These are phyloP conservation scores for Trichechus manatus DNA, from an alignment of 2,113 vertebrate genomes.

Conservation along the genomic window DNA sequence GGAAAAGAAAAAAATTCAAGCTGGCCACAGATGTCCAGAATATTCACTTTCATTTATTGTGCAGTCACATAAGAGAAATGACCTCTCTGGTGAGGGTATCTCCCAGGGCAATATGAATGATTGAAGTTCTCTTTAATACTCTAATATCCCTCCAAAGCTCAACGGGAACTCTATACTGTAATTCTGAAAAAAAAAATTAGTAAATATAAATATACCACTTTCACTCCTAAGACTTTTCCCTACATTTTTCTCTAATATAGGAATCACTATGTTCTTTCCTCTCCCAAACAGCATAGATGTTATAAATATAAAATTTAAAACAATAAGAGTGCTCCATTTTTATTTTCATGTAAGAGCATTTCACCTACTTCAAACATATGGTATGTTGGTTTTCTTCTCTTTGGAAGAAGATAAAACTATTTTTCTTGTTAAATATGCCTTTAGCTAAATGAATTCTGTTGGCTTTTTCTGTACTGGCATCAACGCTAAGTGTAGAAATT, in stretches of 20 bases:
- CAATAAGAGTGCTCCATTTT: background rate
- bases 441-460: slow-evolving; percentile 46
- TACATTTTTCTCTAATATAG: background rate
- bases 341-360: background rate
- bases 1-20: slow-evolving; percentile 27
- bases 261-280: background rate
- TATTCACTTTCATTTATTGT: slow-evolving; percentile 57
- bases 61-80: slow-evolving; percentile 55
- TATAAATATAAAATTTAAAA: background rate
- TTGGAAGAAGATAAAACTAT: background rate
- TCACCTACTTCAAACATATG: background rate
- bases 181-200: background rate
- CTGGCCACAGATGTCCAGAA: slow-evolving; percentile 65
- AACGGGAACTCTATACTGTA: background rate
- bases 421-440: background rate
- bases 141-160: slow-evolving; percentile 55
- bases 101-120: background rate
- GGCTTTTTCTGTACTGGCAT: background rate
- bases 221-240: background rate
- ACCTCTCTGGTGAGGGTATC: background rate
- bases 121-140: background rate
- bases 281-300: background rate
- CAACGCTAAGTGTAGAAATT: background rate
- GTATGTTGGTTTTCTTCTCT: background rate
- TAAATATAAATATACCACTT: background rate